These are phyloP conservation scores for Agriopis leucophaearia DNA, from an alignment of 2,888 invertebrate genomes.

Conservation along the genomic window DNA sequence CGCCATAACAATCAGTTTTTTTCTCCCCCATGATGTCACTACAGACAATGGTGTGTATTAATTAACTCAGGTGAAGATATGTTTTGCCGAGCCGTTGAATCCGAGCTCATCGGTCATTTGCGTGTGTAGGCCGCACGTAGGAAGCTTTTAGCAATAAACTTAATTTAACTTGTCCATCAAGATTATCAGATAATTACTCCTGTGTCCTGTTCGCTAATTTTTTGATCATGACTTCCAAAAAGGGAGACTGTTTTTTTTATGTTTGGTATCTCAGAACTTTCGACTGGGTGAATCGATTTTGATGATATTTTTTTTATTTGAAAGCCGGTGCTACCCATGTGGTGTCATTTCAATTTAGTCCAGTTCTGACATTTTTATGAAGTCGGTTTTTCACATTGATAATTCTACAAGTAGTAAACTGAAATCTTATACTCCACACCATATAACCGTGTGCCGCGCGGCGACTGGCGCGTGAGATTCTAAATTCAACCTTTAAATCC, in stretches of 20 bases:
- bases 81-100: conserved; percentile 15
- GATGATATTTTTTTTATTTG: too few relatives aligned
- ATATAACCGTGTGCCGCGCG: not conserved
- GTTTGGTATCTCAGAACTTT: too few relatives aligned
- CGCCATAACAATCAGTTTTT: conserved; percentile 30
- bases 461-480: too few relatives aligned
- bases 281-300: too few relatives aligned
- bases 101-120: conserved; percentile 14
- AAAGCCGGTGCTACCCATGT: too few relatives aligned
- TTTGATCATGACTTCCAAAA: too few relatives aligned
- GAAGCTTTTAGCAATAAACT: conserved; percentile 14
- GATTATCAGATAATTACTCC: conserved; percentile 21
- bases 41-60: conserved; percentile 32
- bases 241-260: too few relatives aligned
- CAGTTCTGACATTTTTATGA: too few relatives aligned
- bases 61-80: conserved; percentile 15
- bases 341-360: too few relatives aligned
- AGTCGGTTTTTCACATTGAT: too few relatives aligned
- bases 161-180: conserved; percentile 29
- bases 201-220: conserved; percentile 17
- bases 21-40: conserved; percentile 33
- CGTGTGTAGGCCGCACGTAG: conserved; percentile 21
- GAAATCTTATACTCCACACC: not conserved
- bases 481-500: too few relatives aligned
- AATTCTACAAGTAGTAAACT: too few relatives aligned